These are phyloP conservation scores for Papilio protenor DNA, from an alignment of 2,888 invertebrate genomes.

Conservation along the genomic window DNA sequence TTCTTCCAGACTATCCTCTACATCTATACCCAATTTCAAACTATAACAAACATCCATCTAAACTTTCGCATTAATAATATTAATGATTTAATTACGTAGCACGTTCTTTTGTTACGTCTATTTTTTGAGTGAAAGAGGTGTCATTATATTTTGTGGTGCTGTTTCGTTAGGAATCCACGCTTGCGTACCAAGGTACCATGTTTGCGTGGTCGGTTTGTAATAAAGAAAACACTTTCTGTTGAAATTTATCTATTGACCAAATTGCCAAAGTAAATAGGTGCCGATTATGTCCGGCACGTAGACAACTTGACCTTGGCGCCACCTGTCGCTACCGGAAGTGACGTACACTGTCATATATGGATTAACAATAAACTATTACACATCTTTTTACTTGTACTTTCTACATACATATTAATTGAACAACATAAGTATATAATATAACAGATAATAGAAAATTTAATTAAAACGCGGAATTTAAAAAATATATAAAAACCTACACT, in stretches of 20 bases:
- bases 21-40: too few relatives aligned
- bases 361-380: conserved; percentile 31
- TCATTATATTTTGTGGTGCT: background rate
- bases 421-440: too few relatives aligned
- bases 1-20: too few relatives aligned
- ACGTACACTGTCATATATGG: conserved; percentile 32
- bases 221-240: conserved; percentile 18
- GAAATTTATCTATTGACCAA: conserved; percentile 17
- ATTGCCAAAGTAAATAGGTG: conserved; percentile 31
- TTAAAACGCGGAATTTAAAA: too few relatives aligned
- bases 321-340: conserved; percentile 39
- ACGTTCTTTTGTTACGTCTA: background rate
- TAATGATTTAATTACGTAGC: background rate
- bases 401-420: background rate
- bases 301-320: conserved; percentile 38
- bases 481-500: too few relatives aligned
- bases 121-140: background rate
- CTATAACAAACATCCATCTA: too few relatives aligned
- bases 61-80: too few relatives aligned
- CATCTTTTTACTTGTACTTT: conserved; percentile 22
- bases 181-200: background rate
- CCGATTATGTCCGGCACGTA: conserved; percentile 21
- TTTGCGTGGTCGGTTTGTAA: conserved; percentile 2
- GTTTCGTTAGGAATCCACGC: background rate
- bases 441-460: too few relatives aligned